phyloP scores from a whole-genome alignment of 2,888 invertebrate genomes.

The Galerucella calmariensis region DNA sequence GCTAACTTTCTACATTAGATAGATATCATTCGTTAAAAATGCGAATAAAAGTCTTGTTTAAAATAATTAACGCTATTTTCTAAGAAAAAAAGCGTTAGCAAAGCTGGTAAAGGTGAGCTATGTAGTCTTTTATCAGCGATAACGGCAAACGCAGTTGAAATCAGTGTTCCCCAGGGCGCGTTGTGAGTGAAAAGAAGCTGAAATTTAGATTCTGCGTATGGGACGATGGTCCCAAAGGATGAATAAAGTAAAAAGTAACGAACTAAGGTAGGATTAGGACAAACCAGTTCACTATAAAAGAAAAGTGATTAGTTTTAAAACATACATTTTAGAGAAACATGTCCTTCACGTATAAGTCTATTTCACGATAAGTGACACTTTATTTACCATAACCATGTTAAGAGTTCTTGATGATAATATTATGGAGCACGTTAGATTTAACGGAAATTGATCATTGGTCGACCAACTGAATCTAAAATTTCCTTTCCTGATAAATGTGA shows the following conservation, averaged over 20 bases:
- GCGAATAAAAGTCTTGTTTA: neutral
- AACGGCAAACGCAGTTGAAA: conserved; percentile 59
- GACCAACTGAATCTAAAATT: too few relatives aligned
- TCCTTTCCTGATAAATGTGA: too few relatives aligned
- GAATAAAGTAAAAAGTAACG: conserved; percentile 65
- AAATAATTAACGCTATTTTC: conserved; percentile 22
- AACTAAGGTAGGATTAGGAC: conserved; percentile 51
- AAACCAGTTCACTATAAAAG: conserved; percentile 30
- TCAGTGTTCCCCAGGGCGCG: conserved; percentile 60
- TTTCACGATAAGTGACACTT: neutral
- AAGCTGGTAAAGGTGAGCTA: conserved; percentile 28
- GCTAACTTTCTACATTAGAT: neutral
- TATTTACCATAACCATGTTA: neutral
- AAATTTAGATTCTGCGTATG: conserved; percentile 60
- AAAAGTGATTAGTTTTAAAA: conserved; percentile 13
- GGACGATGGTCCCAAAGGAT: conserved; percentile 64
- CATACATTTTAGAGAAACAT: neutral
- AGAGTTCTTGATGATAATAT: neutral
- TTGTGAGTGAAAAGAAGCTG: conserved; percentile 59
- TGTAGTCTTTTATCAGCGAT: conserved; percentile 38
- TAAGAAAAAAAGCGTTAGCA: conserved; percentile 22
- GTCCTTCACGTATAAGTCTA: neutral
- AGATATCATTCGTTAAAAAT: neutral
- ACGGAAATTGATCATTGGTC: neutral
- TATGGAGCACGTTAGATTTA: neutral